A percentile compares a stretch with the other conserved stretches of the same genome.
Evolutionary conservation across 1,140 invertebrate genomes (phyloP).

Genomic region (Lerema accius): DNA sequence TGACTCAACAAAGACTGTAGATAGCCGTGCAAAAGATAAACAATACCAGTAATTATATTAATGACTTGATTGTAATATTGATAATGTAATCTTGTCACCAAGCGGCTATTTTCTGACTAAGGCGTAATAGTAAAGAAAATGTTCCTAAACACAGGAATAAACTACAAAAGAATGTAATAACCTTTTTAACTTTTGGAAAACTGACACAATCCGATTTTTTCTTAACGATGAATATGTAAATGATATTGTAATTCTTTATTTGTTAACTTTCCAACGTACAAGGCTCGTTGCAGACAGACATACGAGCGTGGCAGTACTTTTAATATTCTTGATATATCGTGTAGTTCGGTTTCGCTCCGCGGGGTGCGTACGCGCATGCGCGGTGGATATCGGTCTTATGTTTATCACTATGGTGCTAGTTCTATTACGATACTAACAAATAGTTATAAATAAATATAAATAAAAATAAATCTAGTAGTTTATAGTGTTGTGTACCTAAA

Average conservation of each 20-base stretch:
- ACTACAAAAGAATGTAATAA: too few species aligned
- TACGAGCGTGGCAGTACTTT: conserved; percentile 20
- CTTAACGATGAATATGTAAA: conserved; percentile 21
- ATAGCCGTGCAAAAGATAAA: too few species aligned
- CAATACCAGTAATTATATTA: too few species aligned
- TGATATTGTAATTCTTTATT: conserved; percentile 24
- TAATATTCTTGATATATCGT: conserved; percentile 17
- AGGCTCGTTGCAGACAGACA: conserved; percentile 13
- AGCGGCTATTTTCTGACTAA: too few species aligned
- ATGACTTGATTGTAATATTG: too few species aligned
- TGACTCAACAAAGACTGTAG: too few species aligned
- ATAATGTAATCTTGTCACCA: too few species aligned
- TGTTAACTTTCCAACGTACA: conserved; percentile 26
- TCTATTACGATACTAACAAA: conserved; percentile 5
- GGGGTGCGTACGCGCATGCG: conserved; percentile 15
- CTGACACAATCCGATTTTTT: background rate
- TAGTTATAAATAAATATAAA: too few species aligned
- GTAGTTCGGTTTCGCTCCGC: conserved; percentile 26
- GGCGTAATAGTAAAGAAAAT: too few species aligned
- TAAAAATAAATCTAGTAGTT: too few species aligned
- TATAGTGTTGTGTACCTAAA: conserved; percentile 4
- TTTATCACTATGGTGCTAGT: background rate
- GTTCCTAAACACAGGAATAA: too few species aligned
- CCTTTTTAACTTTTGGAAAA: background rate
- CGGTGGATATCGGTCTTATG: background rate